phyloP scores from a whole-genome alignment of 2,888 invertebrate genomes.

The Osedax frankpressi region DNA sequence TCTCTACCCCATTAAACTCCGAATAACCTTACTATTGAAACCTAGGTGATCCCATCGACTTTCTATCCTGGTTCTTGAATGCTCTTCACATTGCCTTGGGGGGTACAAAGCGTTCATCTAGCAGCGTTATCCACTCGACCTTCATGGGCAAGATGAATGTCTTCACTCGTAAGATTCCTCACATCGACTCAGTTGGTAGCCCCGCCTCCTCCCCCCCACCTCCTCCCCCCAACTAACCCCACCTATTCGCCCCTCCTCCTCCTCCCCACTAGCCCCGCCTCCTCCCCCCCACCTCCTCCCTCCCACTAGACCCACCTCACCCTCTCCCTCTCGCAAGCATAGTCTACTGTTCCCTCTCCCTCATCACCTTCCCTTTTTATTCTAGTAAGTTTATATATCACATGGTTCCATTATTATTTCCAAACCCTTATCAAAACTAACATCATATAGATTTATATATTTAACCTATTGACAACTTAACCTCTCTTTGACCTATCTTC shows the following conservation, averaged over 20 bases:
- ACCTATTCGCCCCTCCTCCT: not conserved
- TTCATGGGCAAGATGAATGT: constrained; percentile 59
- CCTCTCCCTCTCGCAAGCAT: too few relatives aligned
- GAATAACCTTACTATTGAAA: not conserved
- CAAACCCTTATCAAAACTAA: too few relatives aligned
- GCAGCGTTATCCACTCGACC: constrained; percentile 84
- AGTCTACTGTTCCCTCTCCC: too few relatives aligned
- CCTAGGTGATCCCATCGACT: constrained; percentile 89
- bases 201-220: not conserved
- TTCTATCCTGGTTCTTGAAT: constrained; percentile 94
- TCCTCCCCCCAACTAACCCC: not conserved
- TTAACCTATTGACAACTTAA: too few relatives aligned
- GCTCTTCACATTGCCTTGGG: constrained; percentile 85
- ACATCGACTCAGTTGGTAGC: constrained; percentile 58
- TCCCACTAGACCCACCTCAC: too few relatives aligned
- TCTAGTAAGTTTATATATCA: too few relatives aligned
- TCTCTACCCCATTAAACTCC: not conserved
- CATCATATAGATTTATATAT: too few relatives aligned
- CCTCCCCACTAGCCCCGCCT: not conserved
- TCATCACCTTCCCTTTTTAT: too few relatives aligned
- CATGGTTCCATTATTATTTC: too few relatives aligned
- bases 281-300: too few relatives aligned
- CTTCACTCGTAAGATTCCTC: constrained; percentile 66
- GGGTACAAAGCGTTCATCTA: constrained; percentile 57
- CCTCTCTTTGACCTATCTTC: too few relatives aligned